Base-by-base conservation (phyloP, 2,888 invertebrate species). In the Mythimna ferrago region DNA sequence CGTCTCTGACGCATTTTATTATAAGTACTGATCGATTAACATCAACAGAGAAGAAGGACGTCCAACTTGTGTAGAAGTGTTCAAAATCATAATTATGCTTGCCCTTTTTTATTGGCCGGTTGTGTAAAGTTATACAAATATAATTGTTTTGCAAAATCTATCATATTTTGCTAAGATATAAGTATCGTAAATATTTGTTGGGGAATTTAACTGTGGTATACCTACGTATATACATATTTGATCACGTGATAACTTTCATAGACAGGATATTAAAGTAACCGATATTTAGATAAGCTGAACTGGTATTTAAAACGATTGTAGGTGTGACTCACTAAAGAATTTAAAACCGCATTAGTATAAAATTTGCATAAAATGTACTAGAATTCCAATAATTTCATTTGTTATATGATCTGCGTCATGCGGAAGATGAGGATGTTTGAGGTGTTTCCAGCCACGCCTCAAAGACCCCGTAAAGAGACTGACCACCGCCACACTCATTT, bases 211-310 rank as follows among this genome's bases (percentile, higher is more conserved):
- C 38, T 53, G 19, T 16, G n/a, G 9, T 38, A 53, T 78, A n/a
- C n/a, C n/a, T n/a, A 44, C 32, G 14, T 48, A 38, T 38, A 53
- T 78, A 44, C 38, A 10, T 60, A 21, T 69, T 62, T 19, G 54
- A 80, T 80, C 51, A 54, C 41, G 21, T 4, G 84, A 80, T 75
- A 66, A 26, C 58, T 74, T 70, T 65, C 54, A 62, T 38, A 16
- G 10, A 44, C 54, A 67, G 81, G 84, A 80, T 71, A 67, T 70
- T 56, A 10, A 14, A 60, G 11, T 41, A 26, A 16, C 14, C 11
- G 32, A 58, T 48, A 4, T 72, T 16, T 35, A 38, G 56, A 64
- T 66, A n/a, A 58, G 44, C 6, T 38, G 14, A 19, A 41, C n/a
- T 62, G 2, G 41, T 26, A 62, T 44, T 7, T 26, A n/a, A 6